These are phyloP conservation scores for Danio aesculapii DNA, from an alignment of 2,797 vertebrate species.

Conservation along the genomic window DNA sequence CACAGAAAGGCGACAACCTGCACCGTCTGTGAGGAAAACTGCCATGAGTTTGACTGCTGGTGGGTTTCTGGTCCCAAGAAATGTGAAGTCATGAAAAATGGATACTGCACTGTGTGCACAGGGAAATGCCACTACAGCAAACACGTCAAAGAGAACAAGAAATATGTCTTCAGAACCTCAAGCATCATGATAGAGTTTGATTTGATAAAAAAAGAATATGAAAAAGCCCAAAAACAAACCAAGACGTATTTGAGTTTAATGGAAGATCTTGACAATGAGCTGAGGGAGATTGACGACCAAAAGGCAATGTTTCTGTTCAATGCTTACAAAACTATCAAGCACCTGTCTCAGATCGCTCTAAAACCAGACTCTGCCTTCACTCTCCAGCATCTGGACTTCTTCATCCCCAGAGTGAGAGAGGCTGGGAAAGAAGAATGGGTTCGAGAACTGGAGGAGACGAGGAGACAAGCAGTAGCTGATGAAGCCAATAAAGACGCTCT, in stretches of 20 bases:
- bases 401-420: too few species aligned
- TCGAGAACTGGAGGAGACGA: too few species aligned
- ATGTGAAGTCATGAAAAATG: background rate
- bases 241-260: background rate
- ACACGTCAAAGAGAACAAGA: background rate
- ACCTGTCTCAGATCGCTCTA: background rate
- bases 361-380: too few species aligned
- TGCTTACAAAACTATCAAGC: background rate
- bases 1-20: too few species aligned
- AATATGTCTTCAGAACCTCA: background rate
- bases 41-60: background rate
- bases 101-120: background rate
- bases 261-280: background rate
- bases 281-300: background rate
- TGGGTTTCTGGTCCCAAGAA: conserved; percentile 13
- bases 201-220: background rate
- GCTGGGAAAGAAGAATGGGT: too few species aligned
- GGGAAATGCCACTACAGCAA: background rate
- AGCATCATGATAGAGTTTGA: background rate
- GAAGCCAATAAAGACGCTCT: too few species aligned
- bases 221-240: background rate
- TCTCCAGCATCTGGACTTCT: too few species aligned
- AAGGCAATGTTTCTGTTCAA: background rate
- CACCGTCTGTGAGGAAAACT: too few species aligned
- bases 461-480: too few species aligned